Evolutionary conservation across 2,888 invertebrate species (phyloP).

Genomic region (Andrena camellia): DNA sequence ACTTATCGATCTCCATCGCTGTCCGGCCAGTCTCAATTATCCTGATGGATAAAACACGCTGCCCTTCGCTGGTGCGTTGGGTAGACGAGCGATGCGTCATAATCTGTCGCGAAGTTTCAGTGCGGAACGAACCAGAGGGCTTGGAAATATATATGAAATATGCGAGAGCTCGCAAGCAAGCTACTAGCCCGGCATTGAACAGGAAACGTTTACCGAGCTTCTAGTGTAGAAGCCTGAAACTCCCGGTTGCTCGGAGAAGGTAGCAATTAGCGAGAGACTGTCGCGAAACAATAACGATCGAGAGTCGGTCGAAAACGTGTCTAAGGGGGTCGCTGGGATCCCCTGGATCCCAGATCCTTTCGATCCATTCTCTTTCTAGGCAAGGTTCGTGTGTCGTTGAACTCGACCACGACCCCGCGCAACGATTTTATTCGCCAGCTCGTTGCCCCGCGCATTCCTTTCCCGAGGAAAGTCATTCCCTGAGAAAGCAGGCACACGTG

Average conservation of each 20-base stretch:
- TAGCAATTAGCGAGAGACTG: constrained; percentile 11
- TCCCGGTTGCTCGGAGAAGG: no score
- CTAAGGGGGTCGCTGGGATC: constrained; percentile 17
- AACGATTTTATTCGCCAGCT: constrained; percentile 64
- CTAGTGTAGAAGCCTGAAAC: no score
- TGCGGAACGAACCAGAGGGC: background rate
- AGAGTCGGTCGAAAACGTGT: constrained; percentile 31
- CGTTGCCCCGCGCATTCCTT: constrained; percentile 54
- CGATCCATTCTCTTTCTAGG: constrained; percentile 56
- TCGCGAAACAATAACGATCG: background rate
- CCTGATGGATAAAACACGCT: constrained; percentile 1
- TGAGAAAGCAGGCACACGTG: constrained; percentile 41
- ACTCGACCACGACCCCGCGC: constrained; percentile 69
- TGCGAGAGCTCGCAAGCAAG: no score
- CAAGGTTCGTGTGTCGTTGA: constrained; percentile 66
- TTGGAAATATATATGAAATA: background rate
- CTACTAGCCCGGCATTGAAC: no score
- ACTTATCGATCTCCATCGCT: constrained; percentile 32
- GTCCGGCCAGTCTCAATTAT: constrained; percentile 23
- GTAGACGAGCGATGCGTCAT: constrained; percentile 48
- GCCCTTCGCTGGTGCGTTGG: constrained; percentile 21
- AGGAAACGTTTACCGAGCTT: no score
- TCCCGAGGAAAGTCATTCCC: constrained; percentile 62
- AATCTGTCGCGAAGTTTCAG: constrained; percentile 43
- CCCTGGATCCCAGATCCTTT: constrained; percentile 53